Base-by-base conservation (phyloP, 1,140 invertebrate species). In the Bombus breviceps region DNA sequence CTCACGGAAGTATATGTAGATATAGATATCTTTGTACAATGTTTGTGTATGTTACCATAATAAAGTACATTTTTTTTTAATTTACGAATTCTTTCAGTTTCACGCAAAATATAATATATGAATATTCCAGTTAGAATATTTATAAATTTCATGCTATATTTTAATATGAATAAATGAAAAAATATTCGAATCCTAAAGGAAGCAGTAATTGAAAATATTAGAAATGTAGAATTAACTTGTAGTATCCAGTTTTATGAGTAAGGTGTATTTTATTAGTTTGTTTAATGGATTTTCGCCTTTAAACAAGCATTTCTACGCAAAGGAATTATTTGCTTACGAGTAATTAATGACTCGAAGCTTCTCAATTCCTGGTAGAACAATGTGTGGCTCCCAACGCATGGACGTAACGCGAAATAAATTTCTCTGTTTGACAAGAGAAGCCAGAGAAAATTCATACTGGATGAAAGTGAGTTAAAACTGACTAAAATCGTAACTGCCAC, bases 21-120 rank as follows among this genome's bases (percentile, higher is more conserved):
- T 85, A 75, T 83, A 53, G 73, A 90, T 86, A 89, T 82, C 90
- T 91, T 90, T 91, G 83, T 91, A 91, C 80, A 25, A 80, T 81
- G 47, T 77, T 76, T 75, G 34, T 81, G 72, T 79, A 85, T 85
- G 57, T 80, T 90, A 66, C 28, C 59, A 25, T 75, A 90, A 90
- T 90, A 90, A 90, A 90, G 73, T 80, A 78, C 18, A 53, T 25
- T 85, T 80, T 80, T 79, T 72, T 80, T 53, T 53, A 32, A 32
- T 22, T 15, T 39, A 18, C 32, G 18, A 10, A 6, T 43, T 13
- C 1, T 6, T 18, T 57, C 8, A 28, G 57, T 62, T 62, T 28
- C 28, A 62, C 10, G 10, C n/a, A 62, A n/a, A 13, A 62, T n/a
- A 62, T 62, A 25, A 62, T 12, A 28, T 62, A n/a, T 4, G 28